A percentile compares a stretch with the other conserved stretches of the same genome.
phyloP scores from a whole-genome alignment of 2,888 invertebrate species.

The Dryocosmus kuriphilus region DNA sequence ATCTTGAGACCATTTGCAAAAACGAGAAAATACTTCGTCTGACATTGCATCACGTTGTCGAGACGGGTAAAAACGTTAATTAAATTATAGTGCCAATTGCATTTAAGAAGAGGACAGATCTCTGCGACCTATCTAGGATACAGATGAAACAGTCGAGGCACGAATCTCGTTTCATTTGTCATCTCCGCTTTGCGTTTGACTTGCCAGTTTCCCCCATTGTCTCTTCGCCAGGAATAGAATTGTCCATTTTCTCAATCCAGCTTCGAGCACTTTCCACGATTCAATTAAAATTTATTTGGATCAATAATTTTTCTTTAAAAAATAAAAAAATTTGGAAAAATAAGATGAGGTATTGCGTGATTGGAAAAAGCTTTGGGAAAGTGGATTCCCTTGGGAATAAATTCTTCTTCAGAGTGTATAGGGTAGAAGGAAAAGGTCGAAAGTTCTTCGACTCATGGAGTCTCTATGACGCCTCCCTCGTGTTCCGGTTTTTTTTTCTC shows the following conservation, averaged over 20 bases:
- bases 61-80: conserved; percentile 35
- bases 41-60: conserved; percentile 38
- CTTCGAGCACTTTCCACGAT: background rate
- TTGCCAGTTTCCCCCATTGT: conserved; percentile 61
- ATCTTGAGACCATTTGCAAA: background rate
- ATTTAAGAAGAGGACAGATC: conserved; percentile 40
- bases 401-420: background rate
- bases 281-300: background rate
- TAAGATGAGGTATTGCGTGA: background rate
- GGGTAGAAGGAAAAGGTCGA: conserved; percentile 22
- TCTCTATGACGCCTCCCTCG: conserved; percentile 49
- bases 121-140: conserved; percentile 43
- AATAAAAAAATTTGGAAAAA: background rate
- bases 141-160: conserved; percentile 53
- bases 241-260: conserved; percentile 17
- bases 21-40: conserved; percentile 9
- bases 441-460: conserved; percentile 44
- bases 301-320: background rate
- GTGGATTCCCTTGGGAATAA: background rate
- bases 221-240: background rate
- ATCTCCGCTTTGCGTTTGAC: conserved; percentile 65
- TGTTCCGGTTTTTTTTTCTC: conserved; percentile 44
- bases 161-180: conserved; percentile 65
- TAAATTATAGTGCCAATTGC: conserved; percentile 41
- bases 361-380: background rate